Conservation (phyloP, 2,888 invertebrate genomes). For the Anoplius nigerrimus region DNA sequence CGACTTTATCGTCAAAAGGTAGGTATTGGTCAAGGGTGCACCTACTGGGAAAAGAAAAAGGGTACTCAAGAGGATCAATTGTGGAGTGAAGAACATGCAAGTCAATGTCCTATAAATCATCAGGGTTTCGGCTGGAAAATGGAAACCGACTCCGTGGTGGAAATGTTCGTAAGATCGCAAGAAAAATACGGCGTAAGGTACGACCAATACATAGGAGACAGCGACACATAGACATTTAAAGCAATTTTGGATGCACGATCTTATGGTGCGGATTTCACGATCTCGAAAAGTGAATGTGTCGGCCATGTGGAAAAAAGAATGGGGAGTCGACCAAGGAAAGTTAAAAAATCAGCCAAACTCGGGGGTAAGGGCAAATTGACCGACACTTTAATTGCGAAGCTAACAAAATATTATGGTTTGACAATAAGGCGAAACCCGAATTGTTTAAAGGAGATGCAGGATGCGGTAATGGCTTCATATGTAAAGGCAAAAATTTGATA, state of each 20-base stretch:
- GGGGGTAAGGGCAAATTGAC: conserved; percentile 41
- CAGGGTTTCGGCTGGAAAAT: background rate
- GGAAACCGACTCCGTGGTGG: background rate
- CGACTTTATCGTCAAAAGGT: background rate
- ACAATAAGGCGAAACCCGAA: conserved; percentile 55
- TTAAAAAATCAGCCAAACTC: conserved; percentile 23
- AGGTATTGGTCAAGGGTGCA: background rate
- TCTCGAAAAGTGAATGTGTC: conserved; percentile 27
- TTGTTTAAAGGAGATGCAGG: no score
- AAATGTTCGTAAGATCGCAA: background rate
- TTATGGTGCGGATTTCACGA: conserved; percentile 18
- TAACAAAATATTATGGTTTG: conserved; percentile 55
- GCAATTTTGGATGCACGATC: conserved; percentile 28
- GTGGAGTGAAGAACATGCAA: background rate
- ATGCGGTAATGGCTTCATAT: no score
- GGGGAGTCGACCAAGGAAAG: conserved; percentile 35
- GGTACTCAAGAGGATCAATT: background rate
- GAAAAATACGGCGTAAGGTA: background rate
- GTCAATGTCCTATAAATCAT: background rate
- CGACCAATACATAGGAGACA: conserved; percentile 28
- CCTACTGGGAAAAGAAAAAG: background rate
- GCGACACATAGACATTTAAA: conserved; percentile 37
- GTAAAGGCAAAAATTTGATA: no score
- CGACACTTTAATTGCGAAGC: conserved; percentile 45
- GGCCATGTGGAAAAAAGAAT: conserved; percentile 41